phyloP scores from a whole-genome alignment of 2,797 vertebrate species.

The Syngnathus acus region DNA sequence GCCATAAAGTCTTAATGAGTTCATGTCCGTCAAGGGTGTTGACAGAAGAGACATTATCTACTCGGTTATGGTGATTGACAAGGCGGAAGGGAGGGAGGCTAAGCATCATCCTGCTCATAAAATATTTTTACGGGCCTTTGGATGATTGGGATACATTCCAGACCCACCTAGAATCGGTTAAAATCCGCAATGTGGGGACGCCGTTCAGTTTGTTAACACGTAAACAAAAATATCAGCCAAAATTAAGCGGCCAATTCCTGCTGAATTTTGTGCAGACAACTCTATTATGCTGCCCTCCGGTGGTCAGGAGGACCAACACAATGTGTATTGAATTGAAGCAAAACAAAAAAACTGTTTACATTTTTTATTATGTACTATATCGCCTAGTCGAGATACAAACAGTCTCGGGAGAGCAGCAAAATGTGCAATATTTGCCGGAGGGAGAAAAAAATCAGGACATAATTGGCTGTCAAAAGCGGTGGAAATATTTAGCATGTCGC shows the following conservation, averaged over 20 bases:
- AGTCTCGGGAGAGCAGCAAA: background rate
- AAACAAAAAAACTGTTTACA: background rate
- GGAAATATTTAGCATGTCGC: background rate
- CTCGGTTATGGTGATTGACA: background rate
- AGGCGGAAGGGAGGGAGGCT: background rate
- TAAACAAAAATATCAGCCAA: too few species aligned
- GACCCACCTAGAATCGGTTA: too few species aligned
- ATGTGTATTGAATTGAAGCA: too few species aligned
- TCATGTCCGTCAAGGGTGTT: background rate
- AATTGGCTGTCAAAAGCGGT: background rate
- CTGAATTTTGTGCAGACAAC: background rate
- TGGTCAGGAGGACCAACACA: too few species aligned
- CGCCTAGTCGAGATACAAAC: too few species aligned
- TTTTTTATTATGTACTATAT: background rate
- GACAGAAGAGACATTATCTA: background rate
- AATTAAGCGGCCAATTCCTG: too few species aligned
- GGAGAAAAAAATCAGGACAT: background rate
- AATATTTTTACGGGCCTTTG: background rate
- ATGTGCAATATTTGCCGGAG: background rate
- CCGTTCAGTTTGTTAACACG: too few species aligned
- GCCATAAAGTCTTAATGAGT: background rate
- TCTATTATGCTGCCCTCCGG: too few species aligned
- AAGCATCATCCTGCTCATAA: background rate
- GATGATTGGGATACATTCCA: background rate
- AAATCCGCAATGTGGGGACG: too few species aligned